A percentile compares a stretch with the other conserved stretches of the same genome.
Evolutionary conservation across 2,888 invertebrate species (phyloP).

Genomic region (Epinotia ramella): DNA sequence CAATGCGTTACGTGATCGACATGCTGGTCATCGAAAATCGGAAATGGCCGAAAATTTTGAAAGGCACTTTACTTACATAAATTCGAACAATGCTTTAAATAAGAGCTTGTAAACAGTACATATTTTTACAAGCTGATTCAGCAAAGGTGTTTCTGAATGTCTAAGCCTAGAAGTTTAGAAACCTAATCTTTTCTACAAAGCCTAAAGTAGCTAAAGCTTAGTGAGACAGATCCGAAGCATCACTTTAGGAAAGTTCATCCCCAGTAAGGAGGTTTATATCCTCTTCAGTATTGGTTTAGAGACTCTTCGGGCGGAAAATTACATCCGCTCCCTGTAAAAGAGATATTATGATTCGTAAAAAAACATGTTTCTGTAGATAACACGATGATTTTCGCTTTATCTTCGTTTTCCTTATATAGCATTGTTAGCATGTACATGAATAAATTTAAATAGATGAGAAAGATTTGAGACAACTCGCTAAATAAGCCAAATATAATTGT

Average conservation of each 20-base stretch:
- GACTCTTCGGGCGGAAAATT: slow-evolving; percentile 67
- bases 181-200: slow-evolving; percentile 25
- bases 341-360: slow-evolving; percentile 49
- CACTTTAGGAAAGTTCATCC: slow-evolving; percentile 65
- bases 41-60: too few species aligned
- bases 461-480: background rate
- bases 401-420: background rate
- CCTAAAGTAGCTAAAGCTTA: slow-evolving; percentile 42
- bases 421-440: background rate
- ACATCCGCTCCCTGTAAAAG: slow-evolving; percentile 58
- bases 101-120: too few species aligned
- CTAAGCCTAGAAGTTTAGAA: slow-evolving; percentile 13
- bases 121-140: background rate
- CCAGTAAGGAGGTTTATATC: slow-evolving; percentile 66
- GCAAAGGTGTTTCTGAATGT: background rate
- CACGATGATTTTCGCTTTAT: background rate
- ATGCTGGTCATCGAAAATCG: too few species aligned
- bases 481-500: too few species aligned
- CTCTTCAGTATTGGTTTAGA: slow-evolving; percentile 66
- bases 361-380: slow-evolving; percentile 24
- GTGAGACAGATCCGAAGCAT: slow-evolving; percentile 57
- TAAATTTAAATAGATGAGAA: background rate
- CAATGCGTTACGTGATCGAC: too few species aligned
- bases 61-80: too few species aligned
- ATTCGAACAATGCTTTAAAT: too few species aligned